Percentiles rank a stretch among this genome's conserved stretches.
These are phyloP conservation scores for Zaprionus camerounensis DNA, from an alignment of 1,140 invertebrate species.

Conservation along the genomic window DNA sequence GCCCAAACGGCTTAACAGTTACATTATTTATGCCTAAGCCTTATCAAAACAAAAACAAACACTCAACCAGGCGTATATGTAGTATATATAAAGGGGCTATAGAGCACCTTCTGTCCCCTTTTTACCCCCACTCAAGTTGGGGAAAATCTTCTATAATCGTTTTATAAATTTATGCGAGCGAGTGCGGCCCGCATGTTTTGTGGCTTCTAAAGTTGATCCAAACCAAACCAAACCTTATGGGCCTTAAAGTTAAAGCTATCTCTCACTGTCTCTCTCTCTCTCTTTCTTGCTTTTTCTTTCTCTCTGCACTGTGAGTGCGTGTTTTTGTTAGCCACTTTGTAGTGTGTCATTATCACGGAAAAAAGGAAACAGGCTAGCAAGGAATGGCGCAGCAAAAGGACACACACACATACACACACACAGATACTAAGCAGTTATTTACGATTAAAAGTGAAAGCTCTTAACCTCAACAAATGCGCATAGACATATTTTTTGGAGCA, in stretches of 20 bases:
- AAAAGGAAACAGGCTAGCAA: conserved; percentile 3
- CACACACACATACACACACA: conserved; percentile 16
- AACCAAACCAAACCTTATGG: conserved; percentile 39
- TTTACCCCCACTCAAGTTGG: conserved; percentile 1
- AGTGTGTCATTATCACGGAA: conserved; percentile 43
- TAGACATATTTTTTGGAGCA: conserved; percentile 37
- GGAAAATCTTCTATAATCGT: conserved; percentile 57
- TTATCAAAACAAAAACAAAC: conserved; percentile 64
- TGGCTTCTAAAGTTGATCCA: conserved; percentile 35
- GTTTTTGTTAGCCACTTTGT: conserved; percentile 29
- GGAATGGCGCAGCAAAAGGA: conserved; percentile 24
- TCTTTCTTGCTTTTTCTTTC: background rate
- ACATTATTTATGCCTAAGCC: conserved; percentile 73
- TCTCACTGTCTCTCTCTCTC: background rate
- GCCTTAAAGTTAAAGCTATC: conserved; percentile 34
- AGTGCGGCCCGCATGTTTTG: conserved; percentile 56
- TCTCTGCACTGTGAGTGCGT: conserved; percentile 4
- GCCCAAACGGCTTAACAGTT: conserved; percentile 74
- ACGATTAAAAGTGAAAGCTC: conserved; percentile 51
- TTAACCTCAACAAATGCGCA: conserved; percentile 44
- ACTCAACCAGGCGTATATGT: conserved; percentile 33
- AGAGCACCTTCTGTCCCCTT: background rate
- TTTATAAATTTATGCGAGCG: conserved; percentile 57
- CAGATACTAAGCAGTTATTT: conserved; percentile 35
- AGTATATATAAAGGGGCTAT: conserved; percentile 5